Base-by-base conservation (phyloP, 1,140 invertebrate species). In the Caenorhabditis brenneri region DNA sequence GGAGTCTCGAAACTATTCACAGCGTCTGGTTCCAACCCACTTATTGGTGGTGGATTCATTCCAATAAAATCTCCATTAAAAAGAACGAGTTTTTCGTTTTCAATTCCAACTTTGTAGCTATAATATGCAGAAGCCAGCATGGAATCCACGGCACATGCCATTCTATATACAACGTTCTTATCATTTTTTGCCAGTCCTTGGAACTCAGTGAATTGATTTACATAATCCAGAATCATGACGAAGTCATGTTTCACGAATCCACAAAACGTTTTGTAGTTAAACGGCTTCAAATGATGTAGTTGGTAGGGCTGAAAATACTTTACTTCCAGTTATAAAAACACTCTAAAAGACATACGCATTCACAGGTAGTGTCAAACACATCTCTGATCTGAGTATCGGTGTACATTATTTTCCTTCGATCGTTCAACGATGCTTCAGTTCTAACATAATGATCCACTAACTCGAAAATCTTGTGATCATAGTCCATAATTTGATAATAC, bases 221-320 rank as follows among this genome's bases (percentile, higher is more conserved):
- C 46, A 46, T 80, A 86, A 51, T 86, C 84, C 33, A 80, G 53
- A 27, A 86, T 53, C 84, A 86, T 86, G 16, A 86, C 53, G 42
- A 86, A 86, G 42, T 86, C 84, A 22, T 82, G 81, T 33, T 81
- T 84, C 2, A 51, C 69, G 36, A 84, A 83, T 46, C 81, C 84
- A 31, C 48, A 49, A 31, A 83, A 86, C 36, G 69, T 80, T 48
- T 74, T 42, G 60, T 80, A 83, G 42, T 83, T 39, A 42, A 82
- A 86, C 48, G 65, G 65, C 42, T 81, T 84, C 22, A 86, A 53
- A 10, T 84, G 83, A 53, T 84, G 48, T 16, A 12, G 10, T 80
- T 84, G 46, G 79, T 86, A 86, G 4, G 84, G 84, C 84, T 86
- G 55, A 84, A 86, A 84, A 22, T 48, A 48, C 15, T n/a, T 51